Base-by-base conservation (phyloP, 2,797 vertebrate genomes). In the Xyrichtys novacula region DNA sequence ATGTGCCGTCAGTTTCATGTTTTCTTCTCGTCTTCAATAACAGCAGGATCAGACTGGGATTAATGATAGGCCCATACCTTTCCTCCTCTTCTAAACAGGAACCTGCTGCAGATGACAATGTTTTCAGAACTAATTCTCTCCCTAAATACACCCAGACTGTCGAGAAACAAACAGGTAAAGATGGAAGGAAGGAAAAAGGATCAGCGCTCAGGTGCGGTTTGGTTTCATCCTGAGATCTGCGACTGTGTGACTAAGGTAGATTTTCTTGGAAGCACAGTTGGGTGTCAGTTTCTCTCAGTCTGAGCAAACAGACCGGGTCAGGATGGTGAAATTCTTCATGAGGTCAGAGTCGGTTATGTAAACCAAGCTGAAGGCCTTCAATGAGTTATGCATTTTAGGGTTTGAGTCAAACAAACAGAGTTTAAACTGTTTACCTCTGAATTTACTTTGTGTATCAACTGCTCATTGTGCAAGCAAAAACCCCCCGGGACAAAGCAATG, bases 41-140 rank as follows among this genome's bases (percentile, higher is more conserved):
- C 43, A 60, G 39, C 78, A 58, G 53, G 12, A 26, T 14, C 54
- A 22, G 59, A 48, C 46, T 40, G 53, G 47, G 36, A 22, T 19
- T 20, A 20, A 48, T 7, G 0, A n/a, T 19, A 3, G 61, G 39
- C n/a, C 28, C 39, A 32, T 52, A 80, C 52, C 56, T 70, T 10
- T 1, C 15, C n/a, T 17, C 38, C 15, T 39, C 38, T 39, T 39
- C 16, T n/a, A n/a, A n/a, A n/a, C n/a, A n/a, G n/a, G n/a, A n/a
- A n/a, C n/a, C n/a, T n/a, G n/a, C n/a, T n/a, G n/a, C n/a, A 39
- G 70, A 73, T 63, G 65, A 48, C 63, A 47, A 26, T 56, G 20
- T 55, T 54, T 50, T 49, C 50, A 20, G 17, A 39, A 38, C 48
- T 74, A 46, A 63, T 70, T 71, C 26, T 26, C 44, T 32, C 39